Percentiles rank a stretch among this genome's conserved stretches.
Conservation (phyloP, 2,888 invertebrate genomes). For the Drosophila eohydei region DNA sequence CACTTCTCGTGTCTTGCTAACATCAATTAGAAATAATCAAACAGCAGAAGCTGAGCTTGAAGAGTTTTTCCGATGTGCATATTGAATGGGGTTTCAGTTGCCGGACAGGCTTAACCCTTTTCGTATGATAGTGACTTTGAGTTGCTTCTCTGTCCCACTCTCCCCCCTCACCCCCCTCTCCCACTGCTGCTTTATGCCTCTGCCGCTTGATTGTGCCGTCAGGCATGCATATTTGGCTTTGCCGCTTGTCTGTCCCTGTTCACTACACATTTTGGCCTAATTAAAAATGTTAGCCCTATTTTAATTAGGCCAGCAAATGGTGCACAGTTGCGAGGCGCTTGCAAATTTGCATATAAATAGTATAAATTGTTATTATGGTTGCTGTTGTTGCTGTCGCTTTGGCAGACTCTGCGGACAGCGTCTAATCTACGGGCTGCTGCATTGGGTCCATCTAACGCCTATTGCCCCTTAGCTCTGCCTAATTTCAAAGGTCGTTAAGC, state of each 20-base stretch:
- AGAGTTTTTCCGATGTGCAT: background rate
- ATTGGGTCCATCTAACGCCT: constrained; percentile 57
- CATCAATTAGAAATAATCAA: background rate
- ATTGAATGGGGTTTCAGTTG: background rate
- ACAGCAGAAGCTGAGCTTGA: background rate
- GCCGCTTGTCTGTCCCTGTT: background rate
- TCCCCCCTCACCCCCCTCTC: background rate
- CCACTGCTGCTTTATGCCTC: background rate
- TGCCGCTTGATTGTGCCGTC: background rate
- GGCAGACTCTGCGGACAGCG: constrained; percentile 44
- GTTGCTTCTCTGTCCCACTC: background rate
- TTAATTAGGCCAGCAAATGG: constrained; percentile 74
- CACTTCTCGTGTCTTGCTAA: background rate
- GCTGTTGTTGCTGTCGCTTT: constrained; percentile 29
- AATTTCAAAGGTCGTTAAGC: constrained; percentile 84
- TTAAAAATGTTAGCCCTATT: constrained; percentile 68
- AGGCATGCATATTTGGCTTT: constrained; percentile 7
- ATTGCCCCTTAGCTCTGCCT: constrained; percentile 77
- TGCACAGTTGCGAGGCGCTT: constrained; percentile 36
- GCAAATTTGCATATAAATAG: constrained; percentile 79
- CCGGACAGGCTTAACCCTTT: background rate
- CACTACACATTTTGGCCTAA: constrained; percentile 36
- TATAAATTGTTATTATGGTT: constrained; percentile 70
- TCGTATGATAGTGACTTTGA: background rate
- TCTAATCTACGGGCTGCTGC: constrained; percentile 59